These are phyloP conservation scores for Tyto alba DNA, from an alignment of 2,113 vertebrate genomes.

Conservation along the genomic window DNA sequence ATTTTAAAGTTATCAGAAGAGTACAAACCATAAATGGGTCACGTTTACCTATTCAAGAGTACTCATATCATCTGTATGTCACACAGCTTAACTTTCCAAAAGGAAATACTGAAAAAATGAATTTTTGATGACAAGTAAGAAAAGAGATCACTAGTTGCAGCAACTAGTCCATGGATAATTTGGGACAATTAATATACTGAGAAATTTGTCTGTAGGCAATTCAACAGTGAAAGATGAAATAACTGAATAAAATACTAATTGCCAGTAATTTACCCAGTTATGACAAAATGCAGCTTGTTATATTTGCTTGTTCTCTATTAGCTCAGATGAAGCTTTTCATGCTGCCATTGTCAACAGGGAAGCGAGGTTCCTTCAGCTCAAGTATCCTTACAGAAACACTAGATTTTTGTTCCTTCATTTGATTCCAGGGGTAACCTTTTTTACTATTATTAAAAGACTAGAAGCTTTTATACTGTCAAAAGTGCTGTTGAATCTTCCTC, in stretches of 20 bases:
- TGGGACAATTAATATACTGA: not conserved
- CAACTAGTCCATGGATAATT: not conserved
- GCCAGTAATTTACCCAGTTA: not conserved
- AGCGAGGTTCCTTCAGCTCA: not conserved
- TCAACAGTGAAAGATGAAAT: not conserved
- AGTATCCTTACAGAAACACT: not conserved
- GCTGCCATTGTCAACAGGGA: not conserved
- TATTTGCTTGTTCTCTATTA: not conserved
- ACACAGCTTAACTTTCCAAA: not conserved
- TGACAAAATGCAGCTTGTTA: not conserved
- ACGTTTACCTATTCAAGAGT: not conserved
- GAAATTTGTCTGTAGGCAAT: not conserved
- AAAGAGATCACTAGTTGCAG: not conserved
- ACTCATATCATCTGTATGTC: not conserved
- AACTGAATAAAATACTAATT: not conserved
- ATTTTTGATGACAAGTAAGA: not conserved
- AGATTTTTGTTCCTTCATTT: not conserved
- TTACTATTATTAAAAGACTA: not conserved
- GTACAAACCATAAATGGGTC: not conserved
- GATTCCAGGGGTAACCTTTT: not conserved
- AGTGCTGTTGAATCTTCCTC: not conserved
- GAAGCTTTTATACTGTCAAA: not conserved
- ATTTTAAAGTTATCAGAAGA: not conserved
- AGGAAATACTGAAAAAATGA: not conserved
- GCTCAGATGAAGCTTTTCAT: not conserved